Conservation (phyloP, 2,888 invertebrate species). For the Oscheius sp. region DNA sequence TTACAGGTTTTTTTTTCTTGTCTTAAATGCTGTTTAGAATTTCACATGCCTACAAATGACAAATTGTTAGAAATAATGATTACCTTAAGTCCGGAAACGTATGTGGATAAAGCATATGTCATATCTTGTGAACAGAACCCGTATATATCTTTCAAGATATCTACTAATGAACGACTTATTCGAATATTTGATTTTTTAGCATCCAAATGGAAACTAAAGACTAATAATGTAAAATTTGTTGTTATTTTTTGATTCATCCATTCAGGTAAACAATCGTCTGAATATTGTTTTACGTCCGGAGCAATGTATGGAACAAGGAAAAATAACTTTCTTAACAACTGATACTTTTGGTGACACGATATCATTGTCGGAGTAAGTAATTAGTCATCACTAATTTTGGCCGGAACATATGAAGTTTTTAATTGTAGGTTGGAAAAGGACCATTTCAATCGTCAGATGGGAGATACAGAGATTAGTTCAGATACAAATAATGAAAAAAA, state of each 20-base stretch:
- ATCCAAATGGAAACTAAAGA: slow-evolving; percentile 50
- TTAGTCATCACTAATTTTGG: neutral
- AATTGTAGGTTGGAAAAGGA: too few species aligned
- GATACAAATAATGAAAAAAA: neutral
- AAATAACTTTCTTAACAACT: too few species aligned
- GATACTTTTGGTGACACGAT: too few species aligned
- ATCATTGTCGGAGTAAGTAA: neutral
- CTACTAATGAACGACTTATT: slow-evolving; percentile 54
- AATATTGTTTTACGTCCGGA: too few species aligned
- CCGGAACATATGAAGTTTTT: neutral
- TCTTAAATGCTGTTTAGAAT: slow-evolving; percentile 36
- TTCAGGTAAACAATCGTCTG: too few species aligned
- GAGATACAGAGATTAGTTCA: too few species aligned
- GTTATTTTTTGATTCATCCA: too few species aligned
- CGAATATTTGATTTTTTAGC: slow-evolving; percentile 52
- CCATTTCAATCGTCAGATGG: too few species aligned
- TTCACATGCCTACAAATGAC: slow-evolving; percentile 36
- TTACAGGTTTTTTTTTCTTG: slow-evolving; percentile 38
- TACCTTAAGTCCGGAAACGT: slow-evolving; percentile 44
- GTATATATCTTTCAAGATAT: slow-evolving; percentile 45
- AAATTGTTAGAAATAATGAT: slow-evolving; percentile 45
- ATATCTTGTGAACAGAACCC: slow-evolving; percentile 54
- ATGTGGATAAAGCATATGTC: slow-evolving; percentile 48
- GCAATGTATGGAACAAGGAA: too few species aligned
- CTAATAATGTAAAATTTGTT: too few species aligned